Evolutionary conservation across 2,888 invertebrate genomes (phyloP), one percentile per base, ranked within the genome.

Genomic region (Microctonus aethiopoides): DNA sequence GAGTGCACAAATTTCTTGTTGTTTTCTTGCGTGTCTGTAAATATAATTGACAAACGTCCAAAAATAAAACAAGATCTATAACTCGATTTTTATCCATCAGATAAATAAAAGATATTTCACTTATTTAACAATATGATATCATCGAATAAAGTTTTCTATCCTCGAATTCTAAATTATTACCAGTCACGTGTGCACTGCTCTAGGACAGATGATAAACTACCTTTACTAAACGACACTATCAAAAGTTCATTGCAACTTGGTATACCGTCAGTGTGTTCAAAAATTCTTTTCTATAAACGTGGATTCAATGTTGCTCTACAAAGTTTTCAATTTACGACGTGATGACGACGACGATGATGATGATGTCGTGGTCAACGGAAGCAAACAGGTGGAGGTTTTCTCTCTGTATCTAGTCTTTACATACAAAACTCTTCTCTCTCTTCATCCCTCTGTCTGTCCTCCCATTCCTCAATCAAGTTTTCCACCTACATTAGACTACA

Each of bases 21-120:
- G 77, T 78, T 24, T 76, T 79, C 34, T 74, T 77, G 16, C 72
- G 63, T 13, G 76, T 71, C 59, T 81, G 77, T 6, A 84, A 76
- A 67, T 84, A 85, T 10, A 82, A 59, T 68, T 82, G 83, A 76
- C 84, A 85, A 61, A 84, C 76, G 72, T 85, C 83, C 72, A 85
- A 80, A 75, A 81, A 85, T 76, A 76, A 78, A 71, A 84, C 81
- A 61, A 84, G 79, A 71, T 85, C 83, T 63, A 84, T 72, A 72
- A 83, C 79, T 73, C 74, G 78, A 39, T 73, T 72, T 46, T 61
- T 74, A 65, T 74, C 72, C 75, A 74, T 75, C 57, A 34, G 57
- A 26, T 24, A 26, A 26, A 11, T 26, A 52, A 66, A 59, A n/a
- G 22, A 26, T 7, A 22, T 34, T 24, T 65, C 9, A 32, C 29